Conservation (phyloP, 2,113 vertebrate genomes). For the Sinocyclocheilus maitianheensis region DNA sequence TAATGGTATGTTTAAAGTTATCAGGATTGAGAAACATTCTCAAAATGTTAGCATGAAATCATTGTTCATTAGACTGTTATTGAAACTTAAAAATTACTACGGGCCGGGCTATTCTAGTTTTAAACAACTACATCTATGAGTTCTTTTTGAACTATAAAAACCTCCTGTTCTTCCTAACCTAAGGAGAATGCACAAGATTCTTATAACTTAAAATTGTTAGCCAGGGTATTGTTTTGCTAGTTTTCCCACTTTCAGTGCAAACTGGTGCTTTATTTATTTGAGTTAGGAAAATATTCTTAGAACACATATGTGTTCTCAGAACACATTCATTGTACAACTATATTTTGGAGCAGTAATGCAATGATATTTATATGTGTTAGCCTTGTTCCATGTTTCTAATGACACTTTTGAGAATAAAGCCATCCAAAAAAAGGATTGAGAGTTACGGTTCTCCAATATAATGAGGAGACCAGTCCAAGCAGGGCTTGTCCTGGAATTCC, state of each 20-base stretch:
- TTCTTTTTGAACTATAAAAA: no score
- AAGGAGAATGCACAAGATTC: no score
- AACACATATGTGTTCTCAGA: not conserved
- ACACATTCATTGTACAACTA: not conserved
- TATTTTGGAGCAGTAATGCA: slow-evolving; percentile 1
- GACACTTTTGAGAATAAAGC: slow-evolving; percentile 15
- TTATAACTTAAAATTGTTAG: no score
- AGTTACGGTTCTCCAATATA: slow-evolving; percentile 8
- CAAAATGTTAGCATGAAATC: not conserved
- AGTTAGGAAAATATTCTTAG: not conserved
- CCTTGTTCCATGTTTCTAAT: not conserved
- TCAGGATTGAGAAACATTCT: not conserved
- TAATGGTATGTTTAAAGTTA: not conserved
- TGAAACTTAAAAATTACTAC: not conserved
- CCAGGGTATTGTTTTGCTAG: no score
- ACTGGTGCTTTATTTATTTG: not conserved
- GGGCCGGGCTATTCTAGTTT: not conserved
- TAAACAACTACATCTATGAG: not conserved
- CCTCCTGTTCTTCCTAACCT: no score
- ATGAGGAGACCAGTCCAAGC: slow-evolving; percentile 14
- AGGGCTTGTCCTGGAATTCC: slow-evolving; percentile 40
- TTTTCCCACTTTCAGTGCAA: not conserved
- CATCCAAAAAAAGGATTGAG: slow-evolving; percentile 26
- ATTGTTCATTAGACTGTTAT: not conserved
- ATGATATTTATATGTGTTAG: not conserved